Conservation (phyloP, 2,113 vertebrate species). For the Podarcis raffonei region DNA sequence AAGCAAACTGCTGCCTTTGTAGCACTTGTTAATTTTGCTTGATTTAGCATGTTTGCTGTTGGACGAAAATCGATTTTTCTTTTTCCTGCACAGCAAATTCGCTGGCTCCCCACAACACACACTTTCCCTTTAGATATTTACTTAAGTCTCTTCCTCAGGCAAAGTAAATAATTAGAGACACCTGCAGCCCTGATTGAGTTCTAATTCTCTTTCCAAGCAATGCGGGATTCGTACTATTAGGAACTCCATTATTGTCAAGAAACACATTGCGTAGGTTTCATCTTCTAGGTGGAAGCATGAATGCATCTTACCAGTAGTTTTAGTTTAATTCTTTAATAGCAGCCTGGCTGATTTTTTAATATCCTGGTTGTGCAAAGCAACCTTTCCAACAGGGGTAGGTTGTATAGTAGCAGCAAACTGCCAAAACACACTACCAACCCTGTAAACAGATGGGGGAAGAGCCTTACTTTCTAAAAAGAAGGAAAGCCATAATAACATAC, state of each 20-base stretch:
- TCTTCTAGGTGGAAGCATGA: conserved; percentile 55
- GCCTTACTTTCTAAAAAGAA: conserved; percentile 22
- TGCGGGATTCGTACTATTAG: neutral
- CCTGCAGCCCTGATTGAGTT: conserved; percentile 51
- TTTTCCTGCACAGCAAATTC: conserved; percentile 44
- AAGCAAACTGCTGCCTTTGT: conserved; percentile 26
- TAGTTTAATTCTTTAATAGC: conserved; percentile 55
- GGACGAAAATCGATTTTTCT: conserved; percentile 58
- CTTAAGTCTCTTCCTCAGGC: conserved; percentile 41
- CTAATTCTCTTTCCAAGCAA: conserved; percentile 3
- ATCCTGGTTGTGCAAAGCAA: conserved; percentile 4
- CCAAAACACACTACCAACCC: conserved; percentile 40
- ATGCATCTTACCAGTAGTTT: conserved; percentile 60
- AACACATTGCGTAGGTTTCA: conserved; percentile 53
- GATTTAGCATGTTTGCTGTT: conserved; percentile 59
- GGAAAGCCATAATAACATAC: conserved; percentile 63
- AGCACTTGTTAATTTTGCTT: conserved; percentile 53
- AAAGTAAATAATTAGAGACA: conserved; percentile 51
- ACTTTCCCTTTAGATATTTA: conserved; percentile 20
- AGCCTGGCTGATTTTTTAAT: conserved; percentile 48
- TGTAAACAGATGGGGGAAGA: conserved; percentile 6
- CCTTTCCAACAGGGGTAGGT: neutral
- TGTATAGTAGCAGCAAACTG: conserved; percentile 34
- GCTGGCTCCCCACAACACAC: neutral
- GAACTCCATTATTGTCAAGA: conserved; percentile 31